These are phyloP conservation scores for Tethya wilhelma DNA, from an alignment of 37 sponge, comb jelly and placozoan genomes.

Conservation along the genomic window DNA sequence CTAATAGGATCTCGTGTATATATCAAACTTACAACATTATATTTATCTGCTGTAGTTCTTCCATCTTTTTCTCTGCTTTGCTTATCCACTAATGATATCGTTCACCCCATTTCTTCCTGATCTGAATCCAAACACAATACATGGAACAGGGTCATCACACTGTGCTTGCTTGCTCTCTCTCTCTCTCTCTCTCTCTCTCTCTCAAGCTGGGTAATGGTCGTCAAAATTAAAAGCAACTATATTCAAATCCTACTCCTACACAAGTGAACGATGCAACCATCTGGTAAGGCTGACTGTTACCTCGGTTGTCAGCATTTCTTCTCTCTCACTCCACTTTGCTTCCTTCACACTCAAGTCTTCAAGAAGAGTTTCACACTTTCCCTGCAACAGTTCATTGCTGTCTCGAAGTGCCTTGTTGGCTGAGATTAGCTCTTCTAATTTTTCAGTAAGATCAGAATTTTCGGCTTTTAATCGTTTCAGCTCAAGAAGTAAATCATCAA, in stretches of 20 bases:
- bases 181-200: no score
- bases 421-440: conserved; percentile 32
- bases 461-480: conserved; percentile 18
- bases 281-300: background rate
- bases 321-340: conserved; percentile 65
- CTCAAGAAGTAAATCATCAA: conserved; percentile 4
- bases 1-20: no score
- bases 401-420: conserved; percentile 34
- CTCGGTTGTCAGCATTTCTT: conserved; percentile 47
- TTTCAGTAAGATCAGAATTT: conserved; percentile 38
- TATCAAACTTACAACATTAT: conserved; percentile 44
- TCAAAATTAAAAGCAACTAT: no score
- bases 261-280: background rate
- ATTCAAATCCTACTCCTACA: no score
- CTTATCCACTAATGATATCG: conserved; percentile 84
- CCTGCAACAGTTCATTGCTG: conserved; percentile 44
- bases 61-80: conserved; percentile 85
- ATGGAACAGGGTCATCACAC: no score
- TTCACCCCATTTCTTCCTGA: conserved; percentile 75
- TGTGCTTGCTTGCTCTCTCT: no score
- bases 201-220: no score
- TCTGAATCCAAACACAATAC: conserved; percentile 7
- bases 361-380: conserved; percentile 45
- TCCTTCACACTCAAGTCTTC: conserved; percentile 67
- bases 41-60: conserved; percentile 73